Base-by-base conservation (phyloP, 2,113 vertebrate genomes). In the Petaurus breviceps region DNA sequence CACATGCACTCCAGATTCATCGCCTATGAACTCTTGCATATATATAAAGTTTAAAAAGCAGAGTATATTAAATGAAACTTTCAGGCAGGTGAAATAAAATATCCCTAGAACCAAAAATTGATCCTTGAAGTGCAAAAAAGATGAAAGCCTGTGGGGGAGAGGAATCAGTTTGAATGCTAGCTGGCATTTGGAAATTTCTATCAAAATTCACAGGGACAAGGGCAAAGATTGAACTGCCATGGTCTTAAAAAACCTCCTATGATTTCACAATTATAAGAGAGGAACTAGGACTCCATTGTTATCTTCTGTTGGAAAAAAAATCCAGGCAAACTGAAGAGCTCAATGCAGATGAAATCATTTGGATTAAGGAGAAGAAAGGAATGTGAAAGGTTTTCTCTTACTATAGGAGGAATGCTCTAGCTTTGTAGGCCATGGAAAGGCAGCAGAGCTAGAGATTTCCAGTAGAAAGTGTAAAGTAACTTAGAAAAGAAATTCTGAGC, bases 51-150 rank as follows among this genome's bases (percentile, higher is more conserved):
- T 96, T 94, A 43, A 95, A 95, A 97, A 94, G 28, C 89, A 92
- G 84, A 89, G 3, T 84, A 91, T 93, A 96, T 96, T 92, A 96
- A 94, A 95, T 93, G 84, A 96, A 96, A 97, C 47, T 96, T 97
- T 97, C 47, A 77, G 52, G 25, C 77, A 97, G 46, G 93, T 93
- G 93, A 93, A 96, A 96, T 97, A 95, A 97, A 97, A 95, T 97
- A 92, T 94, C 91, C 10, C 24, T 90, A 90, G 61, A 8, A 51
- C 90, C 50, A 53, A 68, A 96, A 96, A 94, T 57, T 92, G 26
- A 95, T 97, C 95, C 90, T 94, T 94, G 46, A 97, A 84, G 11
- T 96, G 3, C 92, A 93, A 96, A 96, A 57, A 46, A 55, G 26
- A 95, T 94, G 77, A 51, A 96, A 91, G 24, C 92, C 37, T 90